Evolutionary conservation across 2,113 vertebrate species (phyloP).

Genomic region (Copsychus sechellarum): DNA sequence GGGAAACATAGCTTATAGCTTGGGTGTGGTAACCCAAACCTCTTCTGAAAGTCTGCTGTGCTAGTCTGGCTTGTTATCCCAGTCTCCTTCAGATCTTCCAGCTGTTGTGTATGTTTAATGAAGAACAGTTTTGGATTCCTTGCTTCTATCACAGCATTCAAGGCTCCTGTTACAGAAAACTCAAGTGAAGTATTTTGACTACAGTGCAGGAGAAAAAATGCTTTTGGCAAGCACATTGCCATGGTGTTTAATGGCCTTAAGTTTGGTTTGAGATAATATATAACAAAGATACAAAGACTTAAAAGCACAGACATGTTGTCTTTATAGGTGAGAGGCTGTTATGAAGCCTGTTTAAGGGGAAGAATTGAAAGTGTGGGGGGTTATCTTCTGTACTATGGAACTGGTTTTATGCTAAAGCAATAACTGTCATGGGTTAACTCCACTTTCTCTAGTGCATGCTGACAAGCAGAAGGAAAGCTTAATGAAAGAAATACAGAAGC

Average conservation of each 20-base stretch:
- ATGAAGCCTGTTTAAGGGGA: not conserved
- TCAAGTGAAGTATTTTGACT: not conserved
- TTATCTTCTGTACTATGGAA: not conserved
- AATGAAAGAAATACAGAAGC: slow-evolving; percentile 72
- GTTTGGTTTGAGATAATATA: not conserved
- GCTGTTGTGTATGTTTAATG: not conserved
- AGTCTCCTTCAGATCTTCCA: not conserved
- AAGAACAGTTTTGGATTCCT: not conserved
- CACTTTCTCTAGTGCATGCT: slow-evolving; percentile 72
- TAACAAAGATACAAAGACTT: not conserved
- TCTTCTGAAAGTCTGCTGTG: not conserved
- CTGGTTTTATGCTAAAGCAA: not conserved
- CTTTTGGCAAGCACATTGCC: not conserved
- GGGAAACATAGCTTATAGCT: not conserved
- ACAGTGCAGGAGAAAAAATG: not conserved
- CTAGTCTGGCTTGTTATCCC: not conserved
- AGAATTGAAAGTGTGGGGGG: not conserved
- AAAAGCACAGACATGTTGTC: not conserved
- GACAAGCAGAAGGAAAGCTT: slow-evolving; percentile 77
- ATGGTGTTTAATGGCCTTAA: not conserved
- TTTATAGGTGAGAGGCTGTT: not conserved
- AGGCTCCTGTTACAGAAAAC: not conserved
- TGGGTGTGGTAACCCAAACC: not conserved
- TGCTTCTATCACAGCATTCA: not conserved
- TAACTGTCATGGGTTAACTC: not conserved